Evolutionary conservation across 2,113 vertebrate genomes (phyloP).

Genomic region (Thamnophis sirtalis): DNA sequence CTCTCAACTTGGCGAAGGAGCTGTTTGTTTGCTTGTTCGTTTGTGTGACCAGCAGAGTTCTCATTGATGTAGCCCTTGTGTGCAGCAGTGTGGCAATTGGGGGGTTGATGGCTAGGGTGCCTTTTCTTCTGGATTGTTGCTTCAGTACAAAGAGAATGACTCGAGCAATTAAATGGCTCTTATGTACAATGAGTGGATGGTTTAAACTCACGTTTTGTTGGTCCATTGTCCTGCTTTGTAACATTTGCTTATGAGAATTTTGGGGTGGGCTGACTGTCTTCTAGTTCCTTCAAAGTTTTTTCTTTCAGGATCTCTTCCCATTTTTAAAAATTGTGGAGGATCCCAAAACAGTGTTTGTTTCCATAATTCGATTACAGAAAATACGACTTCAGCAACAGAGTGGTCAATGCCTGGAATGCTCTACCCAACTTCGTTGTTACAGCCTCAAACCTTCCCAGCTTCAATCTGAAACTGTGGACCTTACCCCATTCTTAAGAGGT

Average conservation of each 20-base stretch:
- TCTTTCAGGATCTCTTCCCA: background rate
- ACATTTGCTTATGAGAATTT: background rate
- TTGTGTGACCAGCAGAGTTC: background rate
- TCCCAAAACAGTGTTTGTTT: background rate
- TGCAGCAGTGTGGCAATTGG: background rate
- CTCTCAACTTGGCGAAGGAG: constrained; percentile 65
- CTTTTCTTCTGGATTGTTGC: background rate
- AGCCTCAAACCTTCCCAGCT: too few relatives aligned
- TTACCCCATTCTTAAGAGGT: too few relatives aligned
- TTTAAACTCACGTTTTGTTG: background rate
- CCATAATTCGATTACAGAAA: too few relatives aligned
- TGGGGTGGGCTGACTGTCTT: background rate
- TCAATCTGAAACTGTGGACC: too few relatives aligned
- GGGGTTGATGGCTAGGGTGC: background rate
- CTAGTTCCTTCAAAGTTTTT: background rate
- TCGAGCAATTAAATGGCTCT: background rate
- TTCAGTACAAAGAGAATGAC: background rate
- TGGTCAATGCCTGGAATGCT: too few relatives aligned
- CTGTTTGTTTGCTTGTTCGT: constrained; percentile 34
- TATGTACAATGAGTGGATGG: background rate
- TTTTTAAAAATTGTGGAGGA: background rate
- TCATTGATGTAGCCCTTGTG: background rate
- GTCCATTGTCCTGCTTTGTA: background rate
- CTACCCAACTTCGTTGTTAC: too few relatives aligned
- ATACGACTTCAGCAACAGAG: too few relatives aligned